Base-by-base conservation (phyloP, 2,888 invertebrate species). In the Lissonota sp. region DNA sequence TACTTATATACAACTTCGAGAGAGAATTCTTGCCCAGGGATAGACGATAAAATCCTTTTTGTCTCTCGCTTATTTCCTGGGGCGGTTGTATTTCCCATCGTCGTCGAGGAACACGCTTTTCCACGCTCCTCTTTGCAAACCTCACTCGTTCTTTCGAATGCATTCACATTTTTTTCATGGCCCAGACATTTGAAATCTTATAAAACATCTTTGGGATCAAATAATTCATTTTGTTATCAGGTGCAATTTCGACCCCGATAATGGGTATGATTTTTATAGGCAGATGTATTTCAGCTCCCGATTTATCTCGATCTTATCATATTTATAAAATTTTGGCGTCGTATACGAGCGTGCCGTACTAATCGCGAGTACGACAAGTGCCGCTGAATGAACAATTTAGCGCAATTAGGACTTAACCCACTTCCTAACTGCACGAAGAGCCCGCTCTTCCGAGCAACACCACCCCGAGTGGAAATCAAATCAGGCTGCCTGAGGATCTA, bases 361-460 rank as follows among this genome's bases (percentile, higher is more conserved):
- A 88, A 89, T 90, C 87, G 86, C 83, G 82, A 86, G 85, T 84
- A 67, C 86, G 85, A 86, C 88, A 88, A 89, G 89, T 88, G 89
- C 86, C 87, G 87, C 86, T 87, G 88, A 89, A 88, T 88, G 84
- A 85, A 85, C 89, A 90, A 90, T 90, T 90, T 90, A 89, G 87
- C 87, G 88, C 88, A 89, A 90, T 90, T 90, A 90, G 86, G 86
- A 84, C 85, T 86, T 90, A 89, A 90, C 90, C 90, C 87, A 90
- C 88, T 90, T 90, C 84, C 86, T 84, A 85, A 86, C 84, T 84
- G 77, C 49, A 75, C 75, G 26, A 51, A 55, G 16, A 55, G 69
- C n/a, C 16, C 49, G 58, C 53, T 78, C 62, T 70, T 63, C 40
- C 67, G 44, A 69, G 69, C 64, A 55, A 71, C 58, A 71, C 58